Evolutionary conservation across 2,888 invertebrate genomes (phyloP), one percentile per base, ranked within the genome.

Genomic region (Pycnomerus fuliginosus): DNA sequence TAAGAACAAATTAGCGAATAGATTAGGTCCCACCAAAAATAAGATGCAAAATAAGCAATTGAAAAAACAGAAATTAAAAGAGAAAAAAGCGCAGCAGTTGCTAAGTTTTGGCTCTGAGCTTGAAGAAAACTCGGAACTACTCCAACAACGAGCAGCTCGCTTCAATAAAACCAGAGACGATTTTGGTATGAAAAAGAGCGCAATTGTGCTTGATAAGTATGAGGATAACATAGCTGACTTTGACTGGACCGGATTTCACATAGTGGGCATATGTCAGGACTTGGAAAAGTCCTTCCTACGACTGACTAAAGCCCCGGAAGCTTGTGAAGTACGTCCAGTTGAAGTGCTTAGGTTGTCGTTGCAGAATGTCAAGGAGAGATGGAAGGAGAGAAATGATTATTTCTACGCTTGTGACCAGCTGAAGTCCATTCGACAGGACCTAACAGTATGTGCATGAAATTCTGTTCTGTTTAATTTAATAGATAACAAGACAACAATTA

Each of bases 341-440:
- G 79, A 84, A 67, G 85, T 99, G 31, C 80, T 99, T 48, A 79
- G 79, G 60, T 83, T 82, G 68, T 90, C 98, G 29, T 78, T 99
- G 64, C 83, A 82, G 66, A 87, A 90, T 76, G 96, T 98, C 7
- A 94, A 96, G 74, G 80, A 84, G 29, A 85, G 87, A 62, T 99
- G 98, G 95, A 80, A 86, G 53, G 79, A 83, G 42, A 90, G 87
- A 63, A 87, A 87, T 67, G 96, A 99, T 75, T 99, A 99, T 74
- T 85, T 84, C 74, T 98, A 95, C 77, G 90, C 93, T 46, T 98
- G 97, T 77, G 97, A 98, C 79, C 99, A 99, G 74, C 78, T 99
- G 43, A 98, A 99, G 74, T 96, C 97, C 4, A 97, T 99, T 56
- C 78, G 99, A 59, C 99, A 99, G 76, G 99, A 99, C 81, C 80